These are phyloP conservation scores for Caenorhabditis japonica DNA, from an alignment of 2,888 invertebrate species.

Conservation along the genomic window DNA sequence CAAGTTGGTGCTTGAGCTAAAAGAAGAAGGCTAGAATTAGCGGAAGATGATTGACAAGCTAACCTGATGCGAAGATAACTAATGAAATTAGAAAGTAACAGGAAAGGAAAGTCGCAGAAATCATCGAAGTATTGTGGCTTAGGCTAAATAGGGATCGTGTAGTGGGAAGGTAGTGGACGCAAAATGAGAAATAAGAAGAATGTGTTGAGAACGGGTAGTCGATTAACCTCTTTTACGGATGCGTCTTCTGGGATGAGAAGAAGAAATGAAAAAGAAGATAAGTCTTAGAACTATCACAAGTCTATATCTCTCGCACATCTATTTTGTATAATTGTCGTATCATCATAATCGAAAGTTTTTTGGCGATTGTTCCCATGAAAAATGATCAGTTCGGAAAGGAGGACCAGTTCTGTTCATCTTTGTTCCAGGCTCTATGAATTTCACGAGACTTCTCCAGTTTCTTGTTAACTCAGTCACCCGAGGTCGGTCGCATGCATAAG, in stretches of 20 bases:
- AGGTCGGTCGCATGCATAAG: slow-evolving; percentile 46
- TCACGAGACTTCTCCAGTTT: slow-evolving; percentile 15
- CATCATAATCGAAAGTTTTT: slow-evolving; percentile 54
- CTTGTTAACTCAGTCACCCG: slow-evolving; percentile 33
- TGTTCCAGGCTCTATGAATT: not conserved
- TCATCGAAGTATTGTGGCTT: slow-evolving; percentile 35
- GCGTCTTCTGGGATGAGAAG: slow-evolving; percentile 33
- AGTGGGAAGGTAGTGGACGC: slow-evolving; percentile 13
- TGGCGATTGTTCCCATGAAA: slow-evolving; percentile 18
- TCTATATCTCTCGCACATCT: slow-evolving; percentile 40
- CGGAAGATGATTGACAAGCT: slow-evolving; percentile 6
- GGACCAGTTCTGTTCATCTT: not conserved
- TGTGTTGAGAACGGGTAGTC: slow-evolving; percentile 48
- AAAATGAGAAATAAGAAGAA: slow-evolving; percentile 34
- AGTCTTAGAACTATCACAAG: slow-evolving; percentile 50
- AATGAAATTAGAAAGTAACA: slow-evolving; percentile 50
- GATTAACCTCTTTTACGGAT: slow-evolving; percentile 60
- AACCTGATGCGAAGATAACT: slow-evolving; percentile 31
- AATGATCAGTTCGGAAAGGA: slow-evolving; percentile 13
- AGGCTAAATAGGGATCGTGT: slow-evolving; percentile 49
- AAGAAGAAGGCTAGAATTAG: slow-evolving; percentile 13
- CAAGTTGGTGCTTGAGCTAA: slow-evolving; percentile 65
- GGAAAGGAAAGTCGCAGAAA: slow-evolving; percentile 48
- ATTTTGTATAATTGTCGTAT: slow-evolving; percentile 25
- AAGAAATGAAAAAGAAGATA: slow-evolving; percentile 28